Evolutionary conservation across 2,888 invertebrate genomes (phyloP).

Genomic region (Siphonodentalium dalli): DNA sequence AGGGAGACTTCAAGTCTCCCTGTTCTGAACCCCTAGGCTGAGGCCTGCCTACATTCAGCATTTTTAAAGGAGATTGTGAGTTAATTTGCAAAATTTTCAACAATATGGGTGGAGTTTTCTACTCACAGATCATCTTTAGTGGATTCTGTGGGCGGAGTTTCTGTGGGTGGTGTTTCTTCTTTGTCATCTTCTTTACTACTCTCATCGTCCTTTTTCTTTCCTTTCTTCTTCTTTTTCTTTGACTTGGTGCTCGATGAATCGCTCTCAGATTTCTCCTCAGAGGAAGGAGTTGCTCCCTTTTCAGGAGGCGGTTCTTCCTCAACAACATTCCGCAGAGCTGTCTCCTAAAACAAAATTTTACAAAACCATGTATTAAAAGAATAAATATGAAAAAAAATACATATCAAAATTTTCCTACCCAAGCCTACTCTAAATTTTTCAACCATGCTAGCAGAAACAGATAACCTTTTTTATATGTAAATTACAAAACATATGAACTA

Average conservation of each 20-base stretch:
- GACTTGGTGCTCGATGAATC: constrained; percentile 33
- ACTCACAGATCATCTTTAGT: constrained; percentile 23
- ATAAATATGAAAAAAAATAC: too few species aligned
- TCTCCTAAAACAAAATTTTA: constrained; percentile 2
- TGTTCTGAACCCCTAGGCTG: too few species aligned
- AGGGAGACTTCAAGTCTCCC: too few species aligned
- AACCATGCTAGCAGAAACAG: too few species aligned
- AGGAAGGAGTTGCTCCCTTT: constrained; percentile 10
- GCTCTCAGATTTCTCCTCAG: constrained; percentile 24
- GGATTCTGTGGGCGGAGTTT: constrained; percentile 19
- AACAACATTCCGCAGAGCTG: constrained; percentile 16
- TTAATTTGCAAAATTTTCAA: too few species aligned
- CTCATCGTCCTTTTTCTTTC: constrained; percentile 28
- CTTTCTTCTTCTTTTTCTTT: constrained; percentile 50
- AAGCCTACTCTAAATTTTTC: too few species aligned
- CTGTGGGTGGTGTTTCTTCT: constrained; percentile 30
- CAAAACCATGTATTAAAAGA: too few species aligned
- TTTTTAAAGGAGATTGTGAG: too few species aligned
- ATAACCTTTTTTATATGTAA: too few species aligned
- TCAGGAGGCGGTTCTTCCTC: constrained; percentile 17
- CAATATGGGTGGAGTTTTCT: too few species aligned
- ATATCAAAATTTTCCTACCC: neutral
- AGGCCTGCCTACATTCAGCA: too few species aligned
- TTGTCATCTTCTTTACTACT: constrained; percentile 32
- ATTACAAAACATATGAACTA: too few species aligned